These are phyloP conservation scores for Tolypeutes matacus DNA, from an alignment of 2,797 vertebrate genomes.

Conservation along the genomic window DNA sequence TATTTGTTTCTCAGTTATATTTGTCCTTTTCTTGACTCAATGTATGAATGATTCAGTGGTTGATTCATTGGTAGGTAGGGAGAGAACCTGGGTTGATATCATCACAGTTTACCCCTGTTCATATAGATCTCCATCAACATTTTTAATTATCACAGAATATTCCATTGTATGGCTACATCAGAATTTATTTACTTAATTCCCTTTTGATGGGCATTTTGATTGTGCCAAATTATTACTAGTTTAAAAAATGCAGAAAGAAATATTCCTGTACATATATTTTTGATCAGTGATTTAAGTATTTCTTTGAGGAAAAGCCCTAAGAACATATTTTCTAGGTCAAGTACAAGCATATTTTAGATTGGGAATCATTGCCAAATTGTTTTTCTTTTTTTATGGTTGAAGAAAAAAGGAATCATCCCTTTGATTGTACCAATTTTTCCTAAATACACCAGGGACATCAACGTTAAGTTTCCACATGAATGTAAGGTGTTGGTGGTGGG, in stretches of 20 bases:
- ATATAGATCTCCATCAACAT: not conserved
- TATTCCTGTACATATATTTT: not conserved
- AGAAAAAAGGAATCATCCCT: not conserved
- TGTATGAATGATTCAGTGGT: not conserved
- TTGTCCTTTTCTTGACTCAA: not conserved
- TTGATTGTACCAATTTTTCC: not conserved
- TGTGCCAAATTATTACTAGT: slow-evolving; percentile 11
- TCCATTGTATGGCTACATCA: not conserved
- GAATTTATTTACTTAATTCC: slow-evolving; percentile 26
- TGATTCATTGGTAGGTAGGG: not conserved
- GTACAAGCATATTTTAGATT: not conserved
- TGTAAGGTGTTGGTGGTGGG: too few relatives aligned
- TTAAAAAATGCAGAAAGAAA: not conserved
- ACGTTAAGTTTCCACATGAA: too few relatives aligned
- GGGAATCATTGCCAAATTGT: not conserved
- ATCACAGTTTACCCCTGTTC: not conserved
- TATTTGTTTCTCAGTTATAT: not conserved
- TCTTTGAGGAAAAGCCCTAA: not conserved
- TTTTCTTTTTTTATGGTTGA: slow-evolving; percentile 18
- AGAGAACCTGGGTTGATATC: not conserved
- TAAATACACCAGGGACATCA: not conserved
- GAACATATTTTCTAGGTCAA: slow-evolving; percentile 37
- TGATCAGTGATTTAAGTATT: not conserved
- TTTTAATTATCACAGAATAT: slow-evolving; percentile 42
- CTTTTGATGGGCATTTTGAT: slow-evolving; percentile 29